Evolutionary conservation across 1,140 invertebrate genomes (phyloP).

Genomic region (Myzus persicae): DNA sequence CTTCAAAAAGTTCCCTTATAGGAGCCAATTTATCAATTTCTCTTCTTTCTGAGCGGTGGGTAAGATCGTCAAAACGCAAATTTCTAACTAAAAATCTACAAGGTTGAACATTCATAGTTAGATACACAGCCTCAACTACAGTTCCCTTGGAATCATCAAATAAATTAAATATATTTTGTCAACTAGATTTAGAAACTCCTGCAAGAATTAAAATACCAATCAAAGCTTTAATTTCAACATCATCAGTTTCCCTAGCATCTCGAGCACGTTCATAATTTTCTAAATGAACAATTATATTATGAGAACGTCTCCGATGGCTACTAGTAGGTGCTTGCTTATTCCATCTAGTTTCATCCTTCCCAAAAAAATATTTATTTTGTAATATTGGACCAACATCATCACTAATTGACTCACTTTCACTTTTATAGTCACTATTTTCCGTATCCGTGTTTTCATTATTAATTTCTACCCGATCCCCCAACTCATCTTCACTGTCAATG

Average conservation of each 20-base stretch:
- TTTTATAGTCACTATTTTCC: too few relatives aligned
- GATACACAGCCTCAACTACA: conserved; percentile 60
- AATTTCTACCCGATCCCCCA: too few relatives aligned
- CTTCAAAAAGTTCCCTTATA: conserved; percentile 60
- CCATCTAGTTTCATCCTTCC: conserved; percentile 39
- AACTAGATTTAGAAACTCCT: neutral
- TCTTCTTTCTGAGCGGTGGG: conserved; percentile 60
- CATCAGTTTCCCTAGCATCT: conserved; percentile 26
- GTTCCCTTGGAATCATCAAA: conserved; percentile 58
- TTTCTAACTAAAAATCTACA: conserved; percentile 62
- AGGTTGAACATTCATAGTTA: conserved; percentile 61
- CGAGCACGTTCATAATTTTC: neutral
- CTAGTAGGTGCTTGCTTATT: neutral
- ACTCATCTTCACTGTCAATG: too few relatives aligned
- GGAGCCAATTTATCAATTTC: conserved; percentile 63
- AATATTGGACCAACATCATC: too few relatives aligned
- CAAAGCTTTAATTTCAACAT: neutral
- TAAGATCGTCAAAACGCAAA: conserved; percentile 63
- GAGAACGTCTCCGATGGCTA: neutral
- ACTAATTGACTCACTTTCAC: too few relatives aligned
- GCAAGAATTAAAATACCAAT: neutral
- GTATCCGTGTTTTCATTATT: too few relatives aligned
- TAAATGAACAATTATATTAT: conserved; percentile 35
- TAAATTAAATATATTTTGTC: conserved; percentile 13
- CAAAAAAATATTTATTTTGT: conserved; percentile 31